These are phyloP conservation scores for Aradophagus sp. DNA, from an alignment of 1,140 invertebrate genomes.

Conservation along the genomic window DNA sequence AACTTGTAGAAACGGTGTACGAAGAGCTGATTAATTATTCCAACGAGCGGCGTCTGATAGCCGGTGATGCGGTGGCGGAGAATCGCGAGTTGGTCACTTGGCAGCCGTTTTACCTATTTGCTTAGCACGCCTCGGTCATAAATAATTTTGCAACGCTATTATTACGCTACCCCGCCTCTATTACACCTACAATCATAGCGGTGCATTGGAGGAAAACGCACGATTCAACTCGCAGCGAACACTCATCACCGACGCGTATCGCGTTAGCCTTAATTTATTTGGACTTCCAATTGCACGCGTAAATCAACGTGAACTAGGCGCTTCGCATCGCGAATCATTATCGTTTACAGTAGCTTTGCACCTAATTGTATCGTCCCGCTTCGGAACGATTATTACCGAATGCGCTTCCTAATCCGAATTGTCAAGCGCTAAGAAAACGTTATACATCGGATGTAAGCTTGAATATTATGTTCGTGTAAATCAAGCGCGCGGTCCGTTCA, in stretches of 20 bases:
- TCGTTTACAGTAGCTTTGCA: slow-evolving; percentile 27
- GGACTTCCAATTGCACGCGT: slow-evolving; percentile 47
- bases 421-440: too few relatives aligned
- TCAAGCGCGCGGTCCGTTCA: too few relatives aligned
- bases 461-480: too few relatives aligned
- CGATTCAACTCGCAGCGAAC: slow-evolving; percentile 38
- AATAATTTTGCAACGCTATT: slow-evolving; percentile 66
- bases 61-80: slow-evolving; percentile 56
- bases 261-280: slow-evolving; percentile 56
- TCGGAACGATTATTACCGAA: slow-evolving; percentile 17
- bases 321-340: slow-evolving; percentile 29
- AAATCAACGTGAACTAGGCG: slow-evolving; percentile 44
- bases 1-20: slow-evolving; percentile 50
- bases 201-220: slow-evolving; percentile 41
- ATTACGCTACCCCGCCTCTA: slow-evolving; percentile 63
- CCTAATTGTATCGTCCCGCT: slow-evolving; percentile 27
- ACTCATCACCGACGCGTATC: slow-evolving; percentile 49
- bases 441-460: too few relatives aligned
- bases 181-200: slow-evolving; percentile 60
- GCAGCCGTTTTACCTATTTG: slow-evolving; percentile 72
- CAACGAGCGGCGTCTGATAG: slow-evolving; percentile 70
- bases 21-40: slow-evolving; percentile 73
- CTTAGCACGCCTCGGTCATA: slow-evolving; percentile 66
- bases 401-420: neutral
- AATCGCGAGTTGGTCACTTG: slow-evolving; percentile 65